Evolutionary conservation across 2,888 invertebrate species (phyloP), one percentile per base, ranked within the genome.

Genomic region (Idaea biselata): DNA sequence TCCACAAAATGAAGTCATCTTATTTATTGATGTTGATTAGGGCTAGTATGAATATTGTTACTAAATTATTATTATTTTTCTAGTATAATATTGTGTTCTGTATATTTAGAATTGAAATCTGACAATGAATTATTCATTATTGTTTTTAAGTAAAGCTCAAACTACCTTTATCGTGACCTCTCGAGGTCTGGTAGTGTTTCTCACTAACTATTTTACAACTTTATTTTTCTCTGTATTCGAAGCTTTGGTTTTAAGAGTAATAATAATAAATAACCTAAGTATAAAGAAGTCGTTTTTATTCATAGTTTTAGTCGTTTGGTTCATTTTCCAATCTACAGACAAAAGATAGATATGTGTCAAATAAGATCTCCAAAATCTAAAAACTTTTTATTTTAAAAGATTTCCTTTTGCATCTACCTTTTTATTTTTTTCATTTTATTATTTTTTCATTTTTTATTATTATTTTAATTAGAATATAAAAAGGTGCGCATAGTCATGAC

Each of bases 1-100:
- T 81, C 82, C 84, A 85, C 81, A 80, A 79, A 82, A 87, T 82
- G 78, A 88, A 89, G 87, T 89, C 86, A 86, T 84, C 82, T 87
- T 89, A 90, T 90, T 89, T 91, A 90, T 91, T 90, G 86, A 89
- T 81, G 86, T 84, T 86, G 82, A 83, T 84, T 87, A 87, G 82
- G 81, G 77, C 84, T 83, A 86, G 79, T 88, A 84, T 77, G 77
- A 80, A 82, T 83, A 84, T 88, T 86, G 82, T 88, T 87, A 86
- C 81, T 83, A 80, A 84, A 86, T 85, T 87, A 89, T 90, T 89
- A 88, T 89, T 88, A 88, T 89, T 84, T 44, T 86, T 86, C 83
- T 84, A 79, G 76, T 82, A 56, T 56, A 80, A 82, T 14, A 84
- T 81, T 82, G 84, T 90, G 86, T 88, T 91, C 85, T 91, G 88